Base-by-base conservation (phyloP, 2,888 invertebrate species). In the Lottia scabra region DNA sequence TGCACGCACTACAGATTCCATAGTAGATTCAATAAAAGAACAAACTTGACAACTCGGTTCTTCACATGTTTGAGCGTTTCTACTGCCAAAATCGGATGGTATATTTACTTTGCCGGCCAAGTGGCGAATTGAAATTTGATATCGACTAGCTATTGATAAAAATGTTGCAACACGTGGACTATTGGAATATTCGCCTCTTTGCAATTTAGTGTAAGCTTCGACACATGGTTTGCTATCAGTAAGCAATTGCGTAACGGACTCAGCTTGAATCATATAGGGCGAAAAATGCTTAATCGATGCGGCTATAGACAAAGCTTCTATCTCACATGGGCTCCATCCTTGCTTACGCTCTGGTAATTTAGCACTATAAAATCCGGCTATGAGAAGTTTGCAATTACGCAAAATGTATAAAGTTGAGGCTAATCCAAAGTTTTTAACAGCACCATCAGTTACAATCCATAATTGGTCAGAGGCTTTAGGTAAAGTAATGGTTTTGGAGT, bases 191-290 rank as follows among this genome's bases (percentile, higher is more conserved):
- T 78, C 75, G 10, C 74, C 77, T 62, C 69, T 26, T 48, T 67
- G 68, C 2, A 75, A 63, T 38, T 76, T 76, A n/a, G 76, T 71
- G 48, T 38, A 72, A 6, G 73, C 74, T 43, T 75, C 74, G 10
- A 73, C 72, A 67, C 73, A 77, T 5, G 77, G 77, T 64, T 75
- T 73, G 48, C 74, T 77, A 70, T 80, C 75, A 8, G 77, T 75
- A 3, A 79, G 72, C 13, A 78, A 67, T 65, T 77, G 79, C 19
- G 75, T 64, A 8, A 45, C 62, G 16, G 66, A 65, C 6, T 68
- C 26, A 16, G 79, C 78, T 62, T 81, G 81, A 26, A 81, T 75
- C 16, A 81, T 77, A 63, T 73, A 80, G 8, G 78, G 81, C 65
- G 78, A 78, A 67, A 80, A 80, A 70, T 82, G 80, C 65, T 74